Evolutionary conservation across 1,140 invertebrate species (phyloP), one percentile per base, ranked within the genome.

Genomic region (Macrobrachium rosenbergii): DNA sequence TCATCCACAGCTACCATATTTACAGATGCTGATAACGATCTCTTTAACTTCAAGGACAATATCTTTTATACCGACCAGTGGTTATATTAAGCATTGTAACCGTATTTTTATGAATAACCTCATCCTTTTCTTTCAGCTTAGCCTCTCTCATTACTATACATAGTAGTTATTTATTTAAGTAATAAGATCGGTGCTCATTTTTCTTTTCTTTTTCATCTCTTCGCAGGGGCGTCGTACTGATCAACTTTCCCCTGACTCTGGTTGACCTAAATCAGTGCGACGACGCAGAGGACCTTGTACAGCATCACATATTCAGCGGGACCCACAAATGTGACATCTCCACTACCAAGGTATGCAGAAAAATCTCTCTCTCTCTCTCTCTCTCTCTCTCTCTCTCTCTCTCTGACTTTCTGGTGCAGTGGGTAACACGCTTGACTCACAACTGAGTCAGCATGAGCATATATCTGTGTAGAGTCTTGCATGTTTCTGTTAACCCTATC

Each of bases 241-340:
- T 82, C 19, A 82, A 64, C 43, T 69, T 82, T 12, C 81, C 81
- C 7, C 81, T 82, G 37, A 59, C 16, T 10, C 19, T 72, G 23
- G 67, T 82, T 5, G 81, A 82, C 67, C 45, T 82, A 8, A 58
- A 82, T 43, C 81, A 82, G 45, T 82, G 81, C 72, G 81, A 82
- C 16, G 81, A 77, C 28, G 17, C 45, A 43, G 81, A 82, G 6
- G 67, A 72, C 14, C 67, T 72, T 0, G n/a, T 82, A 7, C n/a
- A 59, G 0, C 64, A 69, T n/a, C 81, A 82, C 17, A 58, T 82
- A 23, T 82, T 82, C 64, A 45, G 64, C 45, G 64, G 64, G 5
- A 82, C 81, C n/a, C 81, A 82, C 58, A 82, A 82, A 52, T 82
- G 81, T 72, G 81, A 82, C 52, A 67, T 73, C 7, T 45, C 81